phyloP scores from a whole-genome alignment of 2,113 vertebrate genomes.

The Chloebia gouldiae region DNA sequence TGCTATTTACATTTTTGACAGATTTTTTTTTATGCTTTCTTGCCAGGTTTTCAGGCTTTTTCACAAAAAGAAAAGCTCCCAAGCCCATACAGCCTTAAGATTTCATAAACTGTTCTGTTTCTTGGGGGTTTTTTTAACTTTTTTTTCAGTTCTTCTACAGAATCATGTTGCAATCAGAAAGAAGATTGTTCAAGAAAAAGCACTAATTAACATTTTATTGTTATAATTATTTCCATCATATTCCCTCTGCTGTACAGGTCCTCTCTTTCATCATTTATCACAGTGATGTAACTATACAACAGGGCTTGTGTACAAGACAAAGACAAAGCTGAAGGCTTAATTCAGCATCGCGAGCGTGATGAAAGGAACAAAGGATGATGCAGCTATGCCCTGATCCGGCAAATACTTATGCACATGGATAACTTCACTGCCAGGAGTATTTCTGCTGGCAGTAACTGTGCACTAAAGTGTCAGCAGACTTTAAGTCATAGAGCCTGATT shows the following conservation, averaged over 20 bases:
- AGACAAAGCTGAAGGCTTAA: conserved; percentile 63
- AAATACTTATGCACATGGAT: conserved; percentile 62
- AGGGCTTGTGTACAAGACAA: conserved; percentile 39
- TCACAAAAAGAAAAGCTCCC: neutral
- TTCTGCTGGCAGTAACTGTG: conserved; percentile 9
- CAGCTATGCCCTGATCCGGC: conserved; percentile 61
- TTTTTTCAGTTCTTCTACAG: neutral
- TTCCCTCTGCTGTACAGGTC: neutral
- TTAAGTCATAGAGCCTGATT: conserved; percentile 24
- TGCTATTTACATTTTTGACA: neutral
- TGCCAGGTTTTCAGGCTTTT: neutral
- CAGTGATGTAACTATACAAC: conserved; percentile 25
- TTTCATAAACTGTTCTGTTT: neutral
- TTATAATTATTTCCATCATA: conserved; percentile 17
- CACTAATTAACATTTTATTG: conserved; percentile 38
- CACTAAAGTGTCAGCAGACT: conserved; percentile 28
- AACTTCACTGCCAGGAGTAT: conserved; percentile 45
- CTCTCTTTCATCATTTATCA: conserved; percentile 31
- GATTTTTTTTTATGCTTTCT: neutral
- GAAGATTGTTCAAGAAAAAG: conserved; percentile 20
- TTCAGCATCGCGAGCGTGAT: conserved; percentile 29
- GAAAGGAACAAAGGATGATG: conserved; percentile 60
- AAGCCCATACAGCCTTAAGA: neutral
- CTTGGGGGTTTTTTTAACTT: neutral
- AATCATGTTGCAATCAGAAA: neutral